These are phyloP conservation scores for Caenorhabditis japonica DNA, from an alignment of 2,888 invertebrate genomes.

Conservation along the genomic window DNA sequence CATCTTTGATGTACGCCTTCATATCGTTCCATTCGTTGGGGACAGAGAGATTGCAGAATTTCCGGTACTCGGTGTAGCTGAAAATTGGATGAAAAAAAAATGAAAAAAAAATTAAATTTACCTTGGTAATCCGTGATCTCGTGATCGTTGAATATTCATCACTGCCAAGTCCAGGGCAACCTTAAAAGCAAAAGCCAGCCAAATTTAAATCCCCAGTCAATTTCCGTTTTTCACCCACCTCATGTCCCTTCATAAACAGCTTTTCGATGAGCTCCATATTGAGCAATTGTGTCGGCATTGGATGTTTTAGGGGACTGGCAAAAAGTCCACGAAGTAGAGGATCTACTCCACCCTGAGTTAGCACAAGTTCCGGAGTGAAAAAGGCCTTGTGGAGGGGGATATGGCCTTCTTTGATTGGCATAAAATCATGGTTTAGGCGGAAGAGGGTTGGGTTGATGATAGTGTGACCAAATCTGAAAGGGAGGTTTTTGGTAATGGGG, in stretches of 20 bases:
- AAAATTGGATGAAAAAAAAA: too few relatives aligned
- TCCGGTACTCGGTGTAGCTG: constrained; percentile 88
- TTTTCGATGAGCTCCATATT: constrained; percentile 95
- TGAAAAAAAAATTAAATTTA: constrained; percentile 5
- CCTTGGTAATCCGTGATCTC: constrained; percentile 90
- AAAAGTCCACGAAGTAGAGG: constrained; percentile 89
- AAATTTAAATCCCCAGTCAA: constrained; percentile 3
- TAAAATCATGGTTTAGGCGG: constrained; percentile 70
- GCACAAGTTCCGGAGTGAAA: constrained; percentile 93
- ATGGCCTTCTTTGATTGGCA: constrained; percentile 87
- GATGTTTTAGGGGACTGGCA: constrained; percentile 86
- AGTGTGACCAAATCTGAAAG: constrained; percentile 88
- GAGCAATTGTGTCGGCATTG: constrained; percentile 86
- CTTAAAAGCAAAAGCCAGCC: constrained; percentile 80
- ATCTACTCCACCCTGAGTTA: constrained; percentile 97
- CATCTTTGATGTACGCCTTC: constrained; percentile 83
- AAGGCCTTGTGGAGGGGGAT: constrained; percentile 91
- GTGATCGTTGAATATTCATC: constrained; percentile 92
- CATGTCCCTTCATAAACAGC: constrained; percentile 81
- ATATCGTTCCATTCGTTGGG: constrained; percentile 89
- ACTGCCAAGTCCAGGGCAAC: constrained; percentile 91
- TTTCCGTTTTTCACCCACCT: constrained; percentile 49
- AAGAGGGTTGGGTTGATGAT: constrained; percentile 90
- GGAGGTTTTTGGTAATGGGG: constrained; percentile 77
- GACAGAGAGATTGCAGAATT: constrained; percentile 87